Conservation (phyloP, 2,888 invertebrate species). For the Pardosa pseudoannulata region DNA sequence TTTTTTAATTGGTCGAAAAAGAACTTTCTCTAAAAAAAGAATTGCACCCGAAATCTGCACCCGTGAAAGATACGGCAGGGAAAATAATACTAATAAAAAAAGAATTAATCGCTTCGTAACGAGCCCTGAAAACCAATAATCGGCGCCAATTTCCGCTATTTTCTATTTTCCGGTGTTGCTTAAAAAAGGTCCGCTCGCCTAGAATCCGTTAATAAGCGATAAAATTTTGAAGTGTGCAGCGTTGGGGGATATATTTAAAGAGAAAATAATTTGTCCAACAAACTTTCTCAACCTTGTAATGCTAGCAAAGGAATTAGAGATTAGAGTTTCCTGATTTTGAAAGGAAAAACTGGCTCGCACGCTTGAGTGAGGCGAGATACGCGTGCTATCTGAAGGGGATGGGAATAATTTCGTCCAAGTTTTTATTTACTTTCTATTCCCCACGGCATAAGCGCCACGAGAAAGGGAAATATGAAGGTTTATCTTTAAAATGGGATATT, state of each 20-base stretch:
- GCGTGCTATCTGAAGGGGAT: background rate
- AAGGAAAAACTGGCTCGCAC: background rate
- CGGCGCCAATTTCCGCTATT: background rate
- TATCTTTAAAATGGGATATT: no score
- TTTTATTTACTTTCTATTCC: background rate
- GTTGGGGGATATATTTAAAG: background rate
- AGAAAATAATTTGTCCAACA: background rate
- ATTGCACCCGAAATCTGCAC: no score
- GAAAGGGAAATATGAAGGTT: background rate
- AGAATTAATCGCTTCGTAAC: background rate
- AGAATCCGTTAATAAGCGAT: background rate
- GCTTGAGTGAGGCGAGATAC: background rate
- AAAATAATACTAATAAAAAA: no score
- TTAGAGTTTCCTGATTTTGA: background rate
- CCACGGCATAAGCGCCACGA: background rate
- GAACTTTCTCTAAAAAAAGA: no score
- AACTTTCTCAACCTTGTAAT: constrained; percentile 1
- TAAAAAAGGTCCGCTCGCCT: background rate
- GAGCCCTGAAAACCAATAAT: background rate
- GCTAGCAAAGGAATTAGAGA: background rate
- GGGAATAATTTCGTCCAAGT: background rate
- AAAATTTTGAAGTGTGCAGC: no score
- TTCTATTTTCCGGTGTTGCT: background rate
- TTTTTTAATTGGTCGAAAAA: no score
- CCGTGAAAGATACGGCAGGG: no score